Percentiles rank a stretch among this genome's conserved stretches.
Conservation (phyloP, 2,113 vertebrate genomes). For the Benitochromis conjunctus region DNA sequence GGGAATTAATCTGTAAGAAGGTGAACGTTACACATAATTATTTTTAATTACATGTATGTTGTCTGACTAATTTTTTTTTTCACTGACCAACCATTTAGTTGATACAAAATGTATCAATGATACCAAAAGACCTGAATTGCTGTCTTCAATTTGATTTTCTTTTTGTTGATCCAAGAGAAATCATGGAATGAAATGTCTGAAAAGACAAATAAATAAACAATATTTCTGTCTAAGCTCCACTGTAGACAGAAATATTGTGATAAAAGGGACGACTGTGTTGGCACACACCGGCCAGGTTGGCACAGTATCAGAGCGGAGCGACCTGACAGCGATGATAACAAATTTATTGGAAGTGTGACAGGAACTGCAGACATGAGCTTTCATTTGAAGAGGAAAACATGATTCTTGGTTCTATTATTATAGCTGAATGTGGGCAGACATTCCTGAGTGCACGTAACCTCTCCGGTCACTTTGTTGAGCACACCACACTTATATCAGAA, state of each 20-base stretch:
- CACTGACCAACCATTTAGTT: not conserved
- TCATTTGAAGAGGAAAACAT: not conserved
- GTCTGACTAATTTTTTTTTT: not conserved
- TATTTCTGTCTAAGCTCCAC: not conserved
- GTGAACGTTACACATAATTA: rapidly evolving
- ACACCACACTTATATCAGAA: not conserved
- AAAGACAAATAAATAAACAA: not conserved
- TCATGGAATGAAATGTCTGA: not conserved
- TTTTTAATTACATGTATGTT: not conserved
- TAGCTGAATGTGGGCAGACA: not conserved
- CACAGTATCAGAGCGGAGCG: not conserved
- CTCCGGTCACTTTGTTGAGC: not conserved
- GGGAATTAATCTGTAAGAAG: too few relatives aligned
- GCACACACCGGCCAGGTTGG: not conserved
- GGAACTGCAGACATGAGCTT: not conserved
- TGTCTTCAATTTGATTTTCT: not conserved
- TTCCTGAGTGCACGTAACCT: not conserved
- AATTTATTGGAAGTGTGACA: not conserved
- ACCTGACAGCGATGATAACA: not conserved
- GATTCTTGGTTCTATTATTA: not conserved
- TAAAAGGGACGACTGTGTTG: not conserved
- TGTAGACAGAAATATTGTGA: not conserved
- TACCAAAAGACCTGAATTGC: not conserved
- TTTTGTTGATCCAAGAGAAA: not conserved
- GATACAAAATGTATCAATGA: not conserved